Evolutionary conservation across 2,888 invertebrate genomes (phyloP).

Genomic region (Opisthograptis luteolata): DNA sequence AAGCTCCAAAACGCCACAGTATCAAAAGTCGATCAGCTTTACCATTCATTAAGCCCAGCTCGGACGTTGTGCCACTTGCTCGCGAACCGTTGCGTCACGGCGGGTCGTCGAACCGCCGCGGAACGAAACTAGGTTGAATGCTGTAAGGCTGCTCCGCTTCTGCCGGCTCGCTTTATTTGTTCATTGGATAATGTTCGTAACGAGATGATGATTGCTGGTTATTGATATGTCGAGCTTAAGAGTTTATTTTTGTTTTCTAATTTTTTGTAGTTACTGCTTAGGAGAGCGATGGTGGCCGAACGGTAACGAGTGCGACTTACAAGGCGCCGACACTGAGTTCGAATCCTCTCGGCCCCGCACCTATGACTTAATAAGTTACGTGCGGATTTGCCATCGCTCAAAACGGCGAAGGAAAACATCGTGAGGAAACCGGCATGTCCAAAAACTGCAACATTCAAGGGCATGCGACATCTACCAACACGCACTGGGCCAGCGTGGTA

Average conservation of each 20-base stretch:
- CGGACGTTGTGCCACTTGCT: constrained; percentile 56
- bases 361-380: no score
- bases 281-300: no score
- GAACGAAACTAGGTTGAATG: constrained; percentile 17
- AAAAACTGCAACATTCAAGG: no score
- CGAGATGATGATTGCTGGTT: neutral
- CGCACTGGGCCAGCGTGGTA: no score
- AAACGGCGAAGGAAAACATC: no score
- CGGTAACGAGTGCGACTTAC: no score
- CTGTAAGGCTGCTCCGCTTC: constrained; percentile 6
- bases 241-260: no score
- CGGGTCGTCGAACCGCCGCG: constrained; percentile 52
- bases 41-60: constrained; percentile 14
- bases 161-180: constrained; percentile 1
- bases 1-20: neutral
- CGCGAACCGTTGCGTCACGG: constrained; percentile 55
- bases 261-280: neutral
- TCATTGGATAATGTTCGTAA: constrained; percentile 3
- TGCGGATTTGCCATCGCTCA: no score
- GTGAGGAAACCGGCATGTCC: no score
- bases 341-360: no score
- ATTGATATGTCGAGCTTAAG: neutral
- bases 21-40: constrained; percentile 1
- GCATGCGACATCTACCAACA: no score
- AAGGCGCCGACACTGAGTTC: no score